A percentile compares a stretch with the other conserved stretches of the same genome.
These are phyloP conservation scores for Desmodus rotundus DNA, from an alignment of 2,113 vertebrate genomes.

Conservation along the genomic window DNA sequence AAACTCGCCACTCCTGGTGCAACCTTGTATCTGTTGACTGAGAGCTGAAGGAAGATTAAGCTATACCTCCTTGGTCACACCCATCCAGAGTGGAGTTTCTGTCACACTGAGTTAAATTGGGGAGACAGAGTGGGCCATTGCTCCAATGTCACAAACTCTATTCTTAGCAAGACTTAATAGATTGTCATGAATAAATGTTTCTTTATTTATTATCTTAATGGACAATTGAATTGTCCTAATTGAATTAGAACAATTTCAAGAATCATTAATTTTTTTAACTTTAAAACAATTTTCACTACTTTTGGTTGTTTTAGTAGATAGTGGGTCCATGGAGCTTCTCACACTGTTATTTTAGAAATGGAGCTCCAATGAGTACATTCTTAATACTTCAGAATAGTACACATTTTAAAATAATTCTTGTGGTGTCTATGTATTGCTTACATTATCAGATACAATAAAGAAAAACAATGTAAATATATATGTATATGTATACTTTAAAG, in stretches of 20 bases:
- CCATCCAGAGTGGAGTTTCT: neutral
- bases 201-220: neutral
- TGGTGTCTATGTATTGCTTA: neutral
- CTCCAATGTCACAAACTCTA: neutral
- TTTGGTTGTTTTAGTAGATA: neutral
- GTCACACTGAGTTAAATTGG: neutral
- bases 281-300: neutral
- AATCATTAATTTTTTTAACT: neutral
- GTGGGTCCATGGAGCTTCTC: neutral
- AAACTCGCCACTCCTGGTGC: neutral
- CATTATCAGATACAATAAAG: neutral
- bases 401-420: neutral
- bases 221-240: neutral
- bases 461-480: neutral
- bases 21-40: neutral
- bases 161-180: neutral
- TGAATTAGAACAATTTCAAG: neutral
- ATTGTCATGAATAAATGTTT: neutral
- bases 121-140: fast-evolving
- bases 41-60: neutral
- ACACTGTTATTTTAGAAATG: neutral
- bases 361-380: neutral
- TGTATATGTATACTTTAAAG: too few species aligned
- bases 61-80: neutral
- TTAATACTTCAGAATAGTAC: neutral